Base-by-base conservation (phyloP, 2,113 vertebrate species). In the Condylura cristata region DNA sequence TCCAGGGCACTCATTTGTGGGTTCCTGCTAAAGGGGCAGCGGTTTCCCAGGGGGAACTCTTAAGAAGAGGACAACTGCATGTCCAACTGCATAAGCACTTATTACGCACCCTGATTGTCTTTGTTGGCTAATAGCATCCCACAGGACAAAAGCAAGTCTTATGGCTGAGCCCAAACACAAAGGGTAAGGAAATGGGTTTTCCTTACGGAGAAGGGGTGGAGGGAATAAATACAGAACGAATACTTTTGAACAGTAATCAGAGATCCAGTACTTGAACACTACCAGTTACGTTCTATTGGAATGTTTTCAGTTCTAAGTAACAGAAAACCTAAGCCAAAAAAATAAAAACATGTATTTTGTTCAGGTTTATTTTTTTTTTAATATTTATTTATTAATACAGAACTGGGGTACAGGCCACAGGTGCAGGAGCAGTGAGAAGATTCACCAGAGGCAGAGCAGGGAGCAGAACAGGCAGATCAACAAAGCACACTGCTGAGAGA, bases 271-370 rank as follows among this genome's bases (percentile, higher is more conserved):
- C 18, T 68, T 86, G 70, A 88, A 71, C n/a, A 96, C 10, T 7
- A 41, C 89, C 58, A 63, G 10, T 86, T 95, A 24, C n/a, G 20
- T 26, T 89, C n/a, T 82, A 11, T 51, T 39, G 51, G 56, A 94
- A 44, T 89, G 51, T 70, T 95, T 95, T 91, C 56, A 85, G 72
- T n/a, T 74, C 53, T 44, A 95, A 90, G 14, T 71, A 89, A 89
- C 12, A 91, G 80, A 95, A 96, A 94, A 58, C 13, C 0, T 41
- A 76, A 76, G 14, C 20, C 60, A 61, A 71, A 81, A 60, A 84
- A 58, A 56, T 32, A 41, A 46, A 65, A 85, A 30, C 11, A 72
- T 14, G 58, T 86, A 92, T 51, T 32, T 92, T 56, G 44, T 39
- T 86, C 39, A 44, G 30, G 17, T 39, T 34, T 39, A 22, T n/a